Evolutionary conservation across 2,797 vertebrate species (phyloP), one percentile per base, ranked within the genome.

Genomic region (Sebastes steindachneri): DNA sequence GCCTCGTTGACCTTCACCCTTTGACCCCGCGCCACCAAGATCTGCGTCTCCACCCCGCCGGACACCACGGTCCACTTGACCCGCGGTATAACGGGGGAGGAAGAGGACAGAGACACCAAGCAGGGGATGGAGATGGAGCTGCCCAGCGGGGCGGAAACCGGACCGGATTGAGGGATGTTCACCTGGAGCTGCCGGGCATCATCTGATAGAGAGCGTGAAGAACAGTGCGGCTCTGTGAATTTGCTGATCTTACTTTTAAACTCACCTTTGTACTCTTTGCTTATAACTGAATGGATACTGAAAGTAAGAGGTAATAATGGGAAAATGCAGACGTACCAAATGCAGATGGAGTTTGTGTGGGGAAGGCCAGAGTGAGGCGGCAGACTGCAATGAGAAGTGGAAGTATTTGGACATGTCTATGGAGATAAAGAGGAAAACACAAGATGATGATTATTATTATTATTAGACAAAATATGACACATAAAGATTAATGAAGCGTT

Each of bases 1-100:
- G 90, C 91, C 80, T 98, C 97, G 7, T 90, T 98, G 90, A 99
- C 96, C 92, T 97, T 99, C 74, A 99, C 96, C 82, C 96, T 96
- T 14, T 96, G 90, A 60, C 97, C 97, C 0, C 96, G 95, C 0
- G 96, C 97, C 72, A 99, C 98, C 88, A 99, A 82, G 82, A 99
- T 98, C 95, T 98, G 97, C 0, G 90, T 94, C 92, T 99, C 98
- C 48, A 86, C 94, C 65, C 95, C 96, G 1, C 93, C 90, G 0
- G 96, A 95, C 77, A 98, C 93, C 86, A 98, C 95, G 7, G 96
- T 97, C 98, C 98, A 99, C 87, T 99, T 99, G 77, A 98, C 94
- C 48, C 98, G 90, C 0, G 97, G 97, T 1, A 87, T 87, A 9
- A 93, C 91, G 33, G 96, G 91, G 4, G 93, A 86, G 0, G 94